Evolutionary conservation across 1,140 invertebrate genomes (phyloP).

Genomic region (Scylla paramamosain): DNA sequence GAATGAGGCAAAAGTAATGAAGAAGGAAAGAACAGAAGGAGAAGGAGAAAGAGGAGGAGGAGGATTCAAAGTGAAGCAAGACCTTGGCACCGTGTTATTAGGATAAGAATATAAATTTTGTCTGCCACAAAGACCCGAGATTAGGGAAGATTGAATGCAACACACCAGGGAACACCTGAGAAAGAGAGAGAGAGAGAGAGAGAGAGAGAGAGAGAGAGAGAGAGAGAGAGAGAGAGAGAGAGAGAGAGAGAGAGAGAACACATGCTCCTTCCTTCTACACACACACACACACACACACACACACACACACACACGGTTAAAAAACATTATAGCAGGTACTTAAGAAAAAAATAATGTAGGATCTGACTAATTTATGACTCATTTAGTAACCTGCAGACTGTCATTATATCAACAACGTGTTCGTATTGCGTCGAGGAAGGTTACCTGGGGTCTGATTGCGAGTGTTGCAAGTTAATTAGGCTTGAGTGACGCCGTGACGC

Average conservation of each 20-base stretch:
- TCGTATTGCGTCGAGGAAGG: too few species aligned
- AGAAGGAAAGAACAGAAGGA: neutral
- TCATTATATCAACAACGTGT: too few species aligned
- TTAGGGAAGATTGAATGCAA: neutral
- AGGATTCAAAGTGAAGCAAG: neutral
- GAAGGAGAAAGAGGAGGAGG: neutral
- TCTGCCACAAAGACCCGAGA: neutral
- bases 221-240: neutral
- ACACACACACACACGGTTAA: neutral
- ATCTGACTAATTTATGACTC: too few species aligned
- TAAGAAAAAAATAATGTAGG: too few species aligned
- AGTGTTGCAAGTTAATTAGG: too few species aligned
- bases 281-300: conserved; percentile 20
- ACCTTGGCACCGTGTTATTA: too few species aligned
- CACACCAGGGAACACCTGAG: neutral
- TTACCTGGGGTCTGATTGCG: too few species aligned
- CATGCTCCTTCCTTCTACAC: neutral
- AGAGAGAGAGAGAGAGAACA: neutral
- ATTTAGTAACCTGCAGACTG: too few species aligned
- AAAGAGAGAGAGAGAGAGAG: conserved; percentile 3
- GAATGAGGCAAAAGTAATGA: neutral
- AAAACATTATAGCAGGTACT: too few species aligned
- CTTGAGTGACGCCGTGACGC: too few species aligned
- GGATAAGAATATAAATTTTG: neutral
- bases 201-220: neutral